Conservation (phyloP, 2,888 invertebrate genomes). For the Euproctis similis region DNA sequence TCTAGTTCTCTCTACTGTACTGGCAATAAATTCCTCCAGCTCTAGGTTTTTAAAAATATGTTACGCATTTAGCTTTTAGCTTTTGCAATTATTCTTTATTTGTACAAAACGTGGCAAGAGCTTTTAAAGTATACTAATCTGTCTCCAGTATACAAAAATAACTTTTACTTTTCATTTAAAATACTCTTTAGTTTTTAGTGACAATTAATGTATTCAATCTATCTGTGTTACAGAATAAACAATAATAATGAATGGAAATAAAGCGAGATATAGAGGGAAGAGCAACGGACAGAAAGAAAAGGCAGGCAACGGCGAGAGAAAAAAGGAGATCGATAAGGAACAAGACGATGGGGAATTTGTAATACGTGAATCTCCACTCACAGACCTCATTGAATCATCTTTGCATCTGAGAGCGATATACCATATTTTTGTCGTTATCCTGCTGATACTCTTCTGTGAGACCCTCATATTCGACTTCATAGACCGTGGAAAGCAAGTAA, state of each 20-base stretch:
- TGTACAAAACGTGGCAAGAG: too few relatives aligned
- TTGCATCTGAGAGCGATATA: constrained; percentile 89
- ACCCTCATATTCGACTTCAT: constrained; percentile 83
- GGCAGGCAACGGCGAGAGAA: constrained; percentile 8
- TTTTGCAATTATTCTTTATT: too few relatives aligned
- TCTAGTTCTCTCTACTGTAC: too few relatives aligned
- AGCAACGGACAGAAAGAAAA: constrained; percentile 8
- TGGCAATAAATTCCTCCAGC: too few relatives aligned
- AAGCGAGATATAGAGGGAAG: constrained; percentile 13
- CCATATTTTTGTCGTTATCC: constrained; percentile 87
- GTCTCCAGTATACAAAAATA: too few relatives aligned
- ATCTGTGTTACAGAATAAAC: constrained; percentile 13
- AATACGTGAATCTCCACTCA: constrained; percentile 86
- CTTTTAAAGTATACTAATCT: too few relatives aligned
- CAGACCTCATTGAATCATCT: constrained; percentile 82
- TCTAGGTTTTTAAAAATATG: too few relatives aligned
- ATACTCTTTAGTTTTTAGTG: background rate
- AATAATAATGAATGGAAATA: constrained; percentile 15
- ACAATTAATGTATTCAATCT: background rate
- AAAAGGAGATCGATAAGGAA: too few relatives aligned
- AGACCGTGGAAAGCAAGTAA: constrained; percentile 83
- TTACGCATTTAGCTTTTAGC: too few relatives aligned
- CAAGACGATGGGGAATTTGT: constrained; percentile 66
- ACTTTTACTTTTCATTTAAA: background rate
- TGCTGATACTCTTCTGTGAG: constrained; percentile 83